These are phyloP conservation scores for Apeira syringaria DNA, from an alignment of 2,888 invertebrate species.

Conservation along the genomic window DNA sequence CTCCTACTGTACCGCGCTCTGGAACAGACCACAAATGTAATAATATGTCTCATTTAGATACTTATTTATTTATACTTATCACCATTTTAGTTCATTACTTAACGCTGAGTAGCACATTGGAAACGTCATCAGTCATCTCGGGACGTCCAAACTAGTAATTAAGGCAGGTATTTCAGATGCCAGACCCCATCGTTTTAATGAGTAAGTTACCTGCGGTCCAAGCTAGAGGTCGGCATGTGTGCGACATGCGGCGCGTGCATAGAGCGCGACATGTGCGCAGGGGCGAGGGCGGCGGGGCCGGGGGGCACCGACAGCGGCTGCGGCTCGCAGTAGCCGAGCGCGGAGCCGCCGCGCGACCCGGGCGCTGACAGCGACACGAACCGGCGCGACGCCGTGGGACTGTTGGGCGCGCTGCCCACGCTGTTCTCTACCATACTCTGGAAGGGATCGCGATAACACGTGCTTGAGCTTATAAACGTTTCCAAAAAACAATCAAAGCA, in stretches of 20 bases:
- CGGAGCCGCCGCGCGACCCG: conserved; percentile 73
- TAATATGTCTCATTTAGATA: too few relatives aligned
- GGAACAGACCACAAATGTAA: too few relatives aligned
- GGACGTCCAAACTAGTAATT: too few relatives aligned
- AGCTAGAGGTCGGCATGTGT: conserved; percentile 62
- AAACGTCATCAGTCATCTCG: too few relatives aligned
- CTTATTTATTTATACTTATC: too few relatives aligned
- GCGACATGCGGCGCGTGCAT: conserved; percentile 63
- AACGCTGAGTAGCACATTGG: too few relatives aligned
- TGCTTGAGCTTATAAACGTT: too few relatives aligned
- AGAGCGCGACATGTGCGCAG: conserved; percentile 79
- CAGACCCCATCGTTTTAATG: too few relatives aligned
- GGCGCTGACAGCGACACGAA: conserved; percentile 61
- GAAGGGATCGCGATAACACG: too few relatives aligned
- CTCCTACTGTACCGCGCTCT: conserved; percentile 86
- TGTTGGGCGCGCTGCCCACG: conserved; percentile 86
- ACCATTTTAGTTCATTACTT: too few relatives aligned
- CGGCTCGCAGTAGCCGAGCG: conserved; percentile 57
- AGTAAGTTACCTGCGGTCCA: conserved; percentile 76
- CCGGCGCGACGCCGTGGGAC: conserved; percentile 58
- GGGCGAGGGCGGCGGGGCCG: conserved; percentile 15
- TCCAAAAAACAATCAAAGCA: too few relatives aligned
- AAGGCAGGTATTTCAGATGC: too few relatives aligned
- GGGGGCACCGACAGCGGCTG: conserved; percentile 50
- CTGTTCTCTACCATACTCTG: conserved; percentile 77